A percentile compares a stretch with the other conserved stretches of the same genome.
phyloP scores from a whole-genome alignment of 2,888 invertebrate species.

The Nezara viridula region DNA sequence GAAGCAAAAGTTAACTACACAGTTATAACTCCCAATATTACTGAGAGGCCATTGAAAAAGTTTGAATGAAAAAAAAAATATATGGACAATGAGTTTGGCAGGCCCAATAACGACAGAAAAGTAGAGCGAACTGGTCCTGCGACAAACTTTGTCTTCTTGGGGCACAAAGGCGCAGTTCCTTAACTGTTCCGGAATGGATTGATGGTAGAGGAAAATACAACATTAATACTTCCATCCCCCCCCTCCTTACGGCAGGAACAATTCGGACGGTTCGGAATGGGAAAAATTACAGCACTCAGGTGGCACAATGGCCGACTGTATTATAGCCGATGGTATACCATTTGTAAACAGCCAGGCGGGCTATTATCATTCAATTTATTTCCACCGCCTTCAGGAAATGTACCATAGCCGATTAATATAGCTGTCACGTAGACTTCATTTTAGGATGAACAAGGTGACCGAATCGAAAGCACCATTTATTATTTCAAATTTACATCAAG shows the following conservation, averaged over 20 bases:
- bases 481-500: neutral
- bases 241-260: neutral
- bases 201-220: constrained; percentile 22
- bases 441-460: neutral
- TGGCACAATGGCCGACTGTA: constrained; percentile 13
- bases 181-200: constrained; percentile 33
- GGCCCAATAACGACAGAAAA: constrained; percentile 11
- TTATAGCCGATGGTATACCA: neutral
- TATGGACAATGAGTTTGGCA: neutral
- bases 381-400: neutral
- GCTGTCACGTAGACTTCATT: neutral
- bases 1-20: neutral
- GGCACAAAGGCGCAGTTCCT: constrained; percentile 17
- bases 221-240: constrained; percentile 13
- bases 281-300: constrained; percentile 33
- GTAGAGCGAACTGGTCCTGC: neutral
- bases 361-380: constrained; percentile 30
- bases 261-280: neutral
- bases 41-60: neutral
- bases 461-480: neutral
- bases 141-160: constrained; percentile 33
- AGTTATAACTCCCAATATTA: neutral
- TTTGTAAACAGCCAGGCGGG: neutral
- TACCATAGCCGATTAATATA: neutral
- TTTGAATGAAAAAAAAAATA: constrained; percentile 23